Base-by-base conservation (phyloP, 2,888 invertebrate species). In the Drosophila formosana region DNA sequence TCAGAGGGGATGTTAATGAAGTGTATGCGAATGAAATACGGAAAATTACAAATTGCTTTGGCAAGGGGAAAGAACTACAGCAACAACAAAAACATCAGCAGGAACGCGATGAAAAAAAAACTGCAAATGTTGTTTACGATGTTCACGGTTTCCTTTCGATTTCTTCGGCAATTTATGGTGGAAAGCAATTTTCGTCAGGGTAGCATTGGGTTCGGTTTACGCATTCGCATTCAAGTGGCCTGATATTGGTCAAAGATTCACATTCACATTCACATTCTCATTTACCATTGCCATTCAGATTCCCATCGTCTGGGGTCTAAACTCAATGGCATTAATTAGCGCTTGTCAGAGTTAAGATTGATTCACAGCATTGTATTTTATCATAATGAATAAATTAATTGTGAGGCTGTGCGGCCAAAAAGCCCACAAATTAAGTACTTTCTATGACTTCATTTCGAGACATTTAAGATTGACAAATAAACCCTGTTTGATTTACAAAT, bases 61-160 rank as follows among this genome's bases (percentile, higher is more conserved):
- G 72, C 66, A 39, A 58, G 34, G 49, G 53, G 63, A 66, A 43
- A 32, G 18, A 11, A 37, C 37, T 37, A 37, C 37, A 37, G 5
- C 52, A 46, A 58, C 32, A 61, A 43, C 28, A 26, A 23, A 13
- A 28, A 28, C 47, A 53, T 34, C 25, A 47, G 46, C 34, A 37
- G 37, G 32, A 50, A 26, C 30, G 18, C n/a, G 30, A 28, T 60
- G 52, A 13, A 64, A 66, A 71, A 71, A 71, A 71, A 71, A 78
- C 75, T 80, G 80, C 74, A 88, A 89, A 83, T 78, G 85, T 83
- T 89, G 81, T 86, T 89, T 86, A 89, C 79, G 88, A 81, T 86
- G 84, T 89, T 89, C 82, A 84, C 82, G 82, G 86, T 88, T 89
- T 89, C 88, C 84, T 88, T 89, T 89, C 88, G 88, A 89, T 89